phyloP scores from a whole-genome alignment of 35 echinoderm and acorn worm genomes.

The Apostichopus japonicus region DNA sequence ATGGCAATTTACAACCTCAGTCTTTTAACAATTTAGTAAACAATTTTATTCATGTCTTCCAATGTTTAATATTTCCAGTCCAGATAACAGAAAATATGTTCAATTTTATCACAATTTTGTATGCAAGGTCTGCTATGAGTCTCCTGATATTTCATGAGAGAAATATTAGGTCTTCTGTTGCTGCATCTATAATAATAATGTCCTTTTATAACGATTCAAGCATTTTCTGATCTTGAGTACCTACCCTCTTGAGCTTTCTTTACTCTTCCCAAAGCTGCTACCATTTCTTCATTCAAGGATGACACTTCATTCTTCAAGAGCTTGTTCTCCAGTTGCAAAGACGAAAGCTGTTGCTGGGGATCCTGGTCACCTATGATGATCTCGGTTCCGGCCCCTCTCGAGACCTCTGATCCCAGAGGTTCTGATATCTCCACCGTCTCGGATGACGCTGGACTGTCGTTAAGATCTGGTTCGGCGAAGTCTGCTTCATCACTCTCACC shows the following conservation, averaged over 20 bases:
- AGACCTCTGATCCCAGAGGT: constrained; percentile 11
- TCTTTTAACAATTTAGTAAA: no score
- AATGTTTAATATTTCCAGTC: no score
- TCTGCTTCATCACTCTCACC: constrained; percentile 35
- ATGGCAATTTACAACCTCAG: no score
- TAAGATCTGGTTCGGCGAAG: constrained; percentile 13
- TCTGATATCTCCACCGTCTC: constrained; percentile 14
- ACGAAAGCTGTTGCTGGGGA: constrained; percentile 79
- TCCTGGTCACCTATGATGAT: neutral
- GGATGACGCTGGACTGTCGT: constrained; percentile 5
- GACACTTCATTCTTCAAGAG: constrained; percentile 91
- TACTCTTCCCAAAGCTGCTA: constrained; percentile 74
- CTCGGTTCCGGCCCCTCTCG: constrained; percentile 4
- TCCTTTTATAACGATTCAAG: no score
- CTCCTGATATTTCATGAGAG: no score
- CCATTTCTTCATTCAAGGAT: constrained; percentile 97
- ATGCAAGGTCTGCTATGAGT: no score
- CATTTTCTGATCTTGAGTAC: neutral
- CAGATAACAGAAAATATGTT: no score
- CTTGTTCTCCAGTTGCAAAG: constrained; percentile 94
- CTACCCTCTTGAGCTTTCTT: constrained; percentile 87
- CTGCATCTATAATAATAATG: no score
- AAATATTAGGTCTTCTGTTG: no score
- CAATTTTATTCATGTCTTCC: no score
- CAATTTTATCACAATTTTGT: no score